Evolutionary conservation across 1,140 invertebrate species (phyloP), one percentile per base, ranked within the genome.

Genomic region (Aphelinus atriplicis): DNA sequence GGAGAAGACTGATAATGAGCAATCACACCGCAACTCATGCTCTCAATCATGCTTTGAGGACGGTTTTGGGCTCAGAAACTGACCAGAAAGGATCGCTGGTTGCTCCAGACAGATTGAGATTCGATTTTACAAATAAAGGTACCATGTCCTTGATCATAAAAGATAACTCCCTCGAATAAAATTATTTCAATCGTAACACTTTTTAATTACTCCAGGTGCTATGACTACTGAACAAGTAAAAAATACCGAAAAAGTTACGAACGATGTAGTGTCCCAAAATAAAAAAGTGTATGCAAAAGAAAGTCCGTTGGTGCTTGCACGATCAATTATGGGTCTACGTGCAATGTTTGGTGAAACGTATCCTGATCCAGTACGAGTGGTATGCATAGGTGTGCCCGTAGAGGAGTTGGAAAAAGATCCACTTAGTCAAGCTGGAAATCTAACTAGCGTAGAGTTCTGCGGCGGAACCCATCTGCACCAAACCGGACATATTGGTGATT

Each of bases 261-360:
- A 94, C 79, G 88, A 93, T 62, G 90, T 99, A 77, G 94, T 98
- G 50, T 86, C 89, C 70, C 90, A 92, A 68, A 96, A 98, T 85
- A 91, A 94, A 77, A 85, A 90, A 71, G 96, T 99, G 9, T 99
- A 93, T 89, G 94, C 97, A 10, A 97, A 97, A 87, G 94, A 97
- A 78, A 92, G 95, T n/a, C 89, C 90, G 57, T 89, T 99, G 57
- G 90, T 90, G 63, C 85, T 94, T 71, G 97, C 98, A 9, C 98
- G 98, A 89, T 93, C 93, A 72, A 96, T 99, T 78, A 92, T 95
- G 79, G 98, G 98, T 1, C 89, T 99, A 26, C 92, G 98, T 77
- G 98, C 98, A 47, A 97, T 99, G 87, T 99, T 99, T 89, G 97
- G 98, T 88, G 98, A 99, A 89, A 95, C 96, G 3, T 99, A 99